Base-by-base conservation (phyloP, 2,888 invertebrate species). In the Fragum fragum region DNA sequence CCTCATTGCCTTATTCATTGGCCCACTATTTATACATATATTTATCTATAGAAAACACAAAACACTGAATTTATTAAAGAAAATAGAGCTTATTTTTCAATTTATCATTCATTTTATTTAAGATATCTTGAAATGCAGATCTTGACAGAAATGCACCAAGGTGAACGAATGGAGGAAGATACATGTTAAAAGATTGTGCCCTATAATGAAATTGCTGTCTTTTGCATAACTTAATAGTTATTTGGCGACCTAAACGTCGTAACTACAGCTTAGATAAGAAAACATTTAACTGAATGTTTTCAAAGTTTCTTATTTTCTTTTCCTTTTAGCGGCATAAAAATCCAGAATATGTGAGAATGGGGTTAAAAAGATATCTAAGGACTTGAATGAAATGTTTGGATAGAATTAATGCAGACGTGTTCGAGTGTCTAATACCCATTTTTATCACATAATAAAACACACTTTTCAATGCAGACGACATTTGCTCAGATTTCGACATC, bases 401-500 rank as follows among this genome's bases (percentile, higher is more conserved):
- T n/a, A 47, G n/a, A 47, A 47, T 47, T 47, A 47, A 47, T 9
- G n/a, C 18, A 47, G 47, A 47, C 47, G 47, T 47, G 47, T n/a
- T 47, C 47, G 16, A 47, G 47, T 3, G 47, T 14, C 47, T 14
- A 14, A 47, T 47, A 47, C 47, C n/a, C n/a, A 16, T 47, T n/a
- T 47, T 47, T 47, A 47, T 47, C 47, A n/a, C n/a, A 18, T 14
- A 47, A 47, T 47, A 47, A 47, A 47, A n/a, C 47, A 47, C 47
- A 47, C 47, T 47, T 47, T 47, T 57, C 7, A 21, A 23, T 28
- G 57, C 57, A 57, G 57, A 57, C 57, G 57, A 57, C 57, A 57
- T 57, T 57, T 23, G 57, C 29, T 61, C 61, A 61, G 26, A 32
- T 61, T 61, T 32, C 32, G 5, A 32, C 28, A 61, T 61, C 61